These are phyloP conservation scores for Addax nasomaculatus DNA, from an alignment of 2,113 vertebrate genomes.

Conservation along the genomic window DNA sequence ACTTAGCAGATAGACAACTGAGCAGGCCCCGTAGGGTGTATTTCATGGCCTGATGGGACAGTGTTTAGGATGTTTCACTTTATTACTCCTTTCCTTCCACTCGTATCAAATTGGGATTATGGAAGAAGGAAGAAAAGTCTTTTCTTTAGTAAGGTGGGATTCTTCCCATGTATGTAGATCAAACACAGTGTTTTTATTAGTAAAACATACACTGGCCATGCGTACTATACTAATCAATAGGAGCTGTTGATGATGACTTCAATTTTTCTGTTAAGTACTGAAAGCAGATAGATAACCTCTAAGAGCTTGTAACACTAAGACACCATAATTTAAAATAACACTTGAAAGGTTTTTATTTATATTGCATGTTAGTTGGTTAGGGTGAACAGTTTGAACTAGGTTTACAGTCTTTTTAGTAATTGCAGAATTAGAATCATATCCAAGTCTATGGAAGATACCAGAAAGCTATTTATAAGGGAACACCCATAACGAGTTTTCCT, in stretches of 20 bases:
- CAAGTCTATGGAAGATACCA: neutral
- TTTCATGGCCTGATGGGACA: neutral
- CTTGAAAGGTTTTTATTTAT: neutral
- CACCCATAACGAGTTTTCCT: neutral
- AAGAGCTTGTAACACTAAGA: neutral
- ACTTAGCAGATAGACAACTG: neutral
- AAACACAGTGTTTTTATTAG: neutral
- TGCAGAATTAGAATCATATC: neutral
- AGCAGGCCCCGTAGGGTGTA: neutral
- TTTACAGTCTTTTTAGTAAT: neutral
- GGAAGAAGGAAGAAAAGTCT: neutral
- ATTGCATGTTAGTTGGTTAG: neutral
- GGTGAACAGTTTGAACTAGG: neutral
- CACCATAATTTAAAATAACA: neutral
- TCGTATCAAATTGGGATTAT: neutral
- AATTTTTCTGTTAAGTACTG: slow-evolving; percentile 22
- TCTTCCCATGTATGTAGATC: neutral
- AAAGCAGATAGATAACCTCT: neutral
- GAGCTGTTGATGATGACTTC: neutral
- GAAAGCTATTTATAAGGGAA: neutral
- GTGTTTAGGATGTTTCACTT: neutral
- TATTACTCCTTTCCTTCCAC: neutral
- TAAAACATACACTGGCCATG: neutral
- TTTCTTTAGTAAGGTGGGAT: neutral
- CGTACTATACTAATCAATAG: neutral